These are phyloP conservation scores for Rhopalosiphum padi DNA, from an alignment of 1,140 invertebrate species.

Conservation along the genomic window DNA sequence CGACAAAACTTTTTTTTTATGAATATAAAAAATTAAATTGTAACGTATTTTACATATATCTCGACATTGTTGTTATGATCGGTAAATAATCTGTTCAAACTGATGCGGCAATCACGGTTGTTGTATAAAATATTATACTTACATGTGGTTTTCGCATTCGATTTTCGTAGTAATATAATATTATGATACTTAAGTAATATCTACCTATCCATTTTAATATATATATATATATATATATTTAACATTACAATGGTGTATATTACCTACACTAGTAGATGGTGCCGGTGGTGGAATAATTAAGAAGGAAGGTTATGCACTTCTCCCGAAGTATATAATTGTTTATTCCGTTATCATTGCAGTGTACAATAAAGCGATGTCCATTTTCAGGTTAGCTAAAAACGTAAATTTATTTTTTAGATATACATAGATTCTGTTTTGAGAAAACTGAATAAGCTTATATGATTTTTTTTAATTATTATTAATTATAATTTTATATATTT, in stretches of 20 bases:
- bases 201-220: neutral
- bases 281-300: neutral
- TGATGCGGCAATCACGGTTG: neutral
- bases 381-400: too few relatives aligned
- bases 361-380: neutral
- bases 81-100: neutral
- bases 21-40: neutral
- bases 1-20: neutral
- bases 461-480: too few relatives aligned
- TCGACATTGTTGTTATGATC: neutral
- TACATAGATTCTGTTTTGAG: neutral
- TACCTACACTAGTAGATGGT: neutral
- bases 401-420: neutral
- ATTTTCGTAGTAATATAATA: neutral
- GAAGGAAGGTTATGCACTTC: neutral
- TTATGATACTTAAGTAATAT: neutral
- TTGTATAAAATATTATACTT: neutral
- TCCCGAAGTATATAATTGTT: neutral
- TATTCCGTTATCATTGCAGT: neutral
- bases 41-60: neutral
- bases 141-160: neutral
- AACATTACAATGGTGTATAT: neutral
- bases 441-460: too few relatives aligned
- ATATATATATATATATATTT: neutral
- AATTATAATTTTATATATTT: too few relatives aligned